phyloP scores from a whole-genome alignment of 1,140 invertebrate species.

The Drosophila subpulchrella region DNA sequence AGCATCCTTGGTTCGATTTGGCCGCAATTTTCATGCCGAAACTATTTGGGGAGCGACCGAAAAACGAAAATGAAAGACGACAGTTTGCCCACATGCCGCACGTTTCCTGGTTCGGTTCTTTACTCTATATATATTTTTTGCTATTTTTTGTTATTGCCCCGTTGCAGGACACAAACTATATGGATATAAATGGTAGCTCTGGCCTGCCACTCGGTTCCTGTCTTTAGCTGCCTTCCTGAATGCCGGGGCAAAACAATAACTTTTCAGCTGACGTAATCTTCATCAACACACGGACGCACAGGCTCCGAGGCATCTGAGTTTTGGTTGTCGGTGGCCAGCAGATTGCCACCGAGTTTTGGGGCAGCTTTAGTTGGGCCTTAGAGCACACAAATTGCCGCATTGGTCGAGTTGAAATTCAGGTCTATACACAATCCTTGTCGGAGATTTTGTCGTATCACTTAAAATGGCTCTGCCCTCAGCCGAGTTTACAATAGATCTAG shows the following conservation, averaged over 20 bases:
- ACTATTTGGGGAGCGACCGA: conserved; percentile 53
- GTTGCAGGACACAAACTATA: conserved; percentile 60
- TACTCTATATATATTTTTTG: conserved; percentile 22
- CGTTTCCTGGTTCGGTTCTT: conserved; percentile 58
- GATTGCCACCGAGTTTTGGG: conserved; percentile 2
- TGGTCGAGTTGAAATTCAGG: conserved; percentile 16
- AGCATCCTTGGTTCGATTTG: conserved; percentile 59
- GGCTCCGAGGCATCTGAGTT: neutral
- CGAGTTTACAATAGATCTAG: neutral
- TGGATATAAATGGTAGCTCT: conserved; percentile 72
- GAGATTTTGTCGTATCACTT: conserved; percentile 17
- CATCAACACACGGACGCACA: conserved; percentile 62
- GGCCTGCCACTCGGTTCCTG: conserved; percentile 33
- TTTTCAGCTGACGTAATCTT: conserved; percentile 83
- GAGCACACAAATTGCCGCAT: conserved; percentile 13
- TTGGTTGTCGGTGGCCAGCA: neutral
- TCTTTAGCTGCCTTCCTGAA: conserved; percentile 45
- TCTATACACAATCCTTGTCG: conserved; percentile 1
- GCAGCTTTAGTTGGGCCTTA: conserved; percentile 17
- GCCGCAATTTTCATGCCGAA: conserved; percentile 67
- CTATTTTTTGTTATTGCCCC: conserved; percentile 20
- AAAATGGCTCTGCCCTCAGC: conserved; percentile 20
- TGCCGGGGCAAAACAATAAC: conserved; percentile 74
- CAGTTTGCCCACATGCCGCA: conserved; percentile 69
- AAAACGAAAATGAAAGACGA: conserved; percentile 48